phyloP scores from a whole-genome alignment of 2,113 vertebrate genomes.

The Oophaga pumilio region DNA sequence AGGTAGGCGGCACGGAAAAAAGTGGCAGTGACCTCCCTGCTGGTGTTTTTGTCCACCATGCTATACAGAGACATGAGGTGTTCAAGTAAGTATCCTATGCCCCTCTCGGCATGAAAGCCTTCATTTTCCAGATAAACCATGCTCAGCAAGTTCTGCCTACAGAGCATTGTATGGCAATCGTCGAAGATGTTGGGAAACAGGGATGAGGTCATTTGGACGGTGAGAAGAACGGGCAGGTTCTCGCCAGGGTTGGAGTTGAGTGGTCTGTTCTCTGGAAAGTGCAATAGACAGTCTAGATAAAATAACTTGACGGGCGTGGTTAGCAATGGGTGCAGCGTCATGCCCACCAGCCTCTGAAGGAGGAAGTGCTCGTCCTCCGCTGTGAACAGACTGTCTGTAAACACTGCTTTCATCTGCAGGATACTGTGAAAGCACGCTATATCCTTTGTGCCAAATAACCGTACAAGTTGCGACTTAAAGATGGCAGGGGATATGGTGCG shows the following conservation, averaged over 20 bases:
- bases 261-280: constrained; percentile 87
- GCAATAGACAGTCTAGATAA: constrained; percentile 82
- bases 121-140: constrained; percentile 79
- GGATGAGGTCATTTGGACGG: constrained; percentile 68
- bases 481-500: constrained; percentile 78
- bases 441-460: constrained; percentile 80
- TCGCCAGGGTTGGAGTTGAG: constrained; percentile 76
- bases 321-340: constrained; percentile 82
- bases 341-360: constrained; percentile 77
- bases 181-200: constrained; percentile 82
- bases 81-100: constrained; percentile 71
- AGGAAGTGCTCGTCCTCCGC: constrained; percentile 82
- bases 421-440: constrained; percentile 77
- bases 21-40: constrained; percentile 69
- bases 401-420: constrained; percentile 82
- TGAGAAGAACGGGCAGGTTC: constrained; percentile 77
- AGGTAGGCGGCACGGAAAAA: constrained; percentile 81
- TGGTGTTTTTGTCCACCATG: constrained; percentile 70
- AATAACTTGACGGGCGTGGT: constrained; percentile 75
- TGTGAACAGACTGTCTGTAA: constrained; percentile 87
- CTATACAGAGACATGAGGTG: constrained; percentile 74
- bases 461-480: constrained; percentile 84
- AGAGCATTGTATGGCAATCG: constrained; percentile 76
- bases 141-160: constrained; percentile 78
- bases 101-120: constrained; percentile 67